Percentiles rank a stretch among this genome's conserved stretches.
phyloP scores from a whole-genome alignment of 2,113 vertebrate genomes.

The Lagopus muta region DNA sequence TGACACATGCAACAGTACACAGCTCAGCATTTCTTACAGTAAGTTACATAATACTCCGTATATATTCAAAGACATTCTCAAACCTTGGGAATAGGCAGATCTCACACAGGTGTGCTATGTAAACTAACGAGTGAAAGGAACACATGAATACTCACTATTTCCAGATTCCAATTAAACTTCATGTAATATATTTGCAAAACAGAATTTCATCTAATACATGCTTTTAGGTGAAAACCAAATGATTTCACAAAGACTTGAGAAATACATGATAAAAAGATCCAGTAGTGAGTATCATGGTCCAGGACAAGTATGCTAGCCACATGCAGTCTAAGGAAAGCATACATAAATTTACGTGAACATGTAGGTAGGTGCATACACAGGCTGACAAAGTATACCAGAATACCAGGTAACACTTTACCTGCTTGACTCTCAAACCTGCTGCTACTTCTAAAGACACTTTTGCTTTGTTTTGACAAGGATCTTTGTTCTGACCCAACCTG shows the following conservation, averaged over 20 bases:
- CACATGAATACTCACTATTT: neutral
- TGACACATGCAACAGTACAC: neutral
- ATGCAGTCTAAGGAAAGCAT: neutral
- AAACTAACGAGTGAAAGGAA: neutral
- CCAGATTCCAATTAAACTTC: neutral
- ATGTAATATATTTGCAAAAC: neutral
- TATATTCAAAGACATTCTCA: neutral
- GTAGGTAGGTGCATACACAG: neutral
- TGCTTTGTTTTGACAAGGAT: neutral
- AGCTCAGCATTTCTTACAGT: neutral
- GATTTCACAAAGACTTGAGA: neutral
- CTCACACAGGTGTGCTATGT: neutral
- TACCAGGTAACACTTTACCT: neutral
- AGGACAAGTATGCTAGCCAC: neutral
- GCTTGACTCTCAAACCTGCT: neutral
- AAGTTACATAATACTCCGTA: neutral
- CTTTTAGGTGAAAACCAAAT: neutral
- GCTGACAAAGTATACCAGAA: neutral
- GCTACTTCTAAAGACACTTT: neutral
- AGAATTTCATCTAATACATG: neutral
- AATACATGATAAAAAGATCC: neutral
- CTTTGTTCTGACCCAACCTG: neutral
- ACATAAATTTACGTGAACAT: neutral
- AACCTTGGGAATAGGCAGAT: neutral
- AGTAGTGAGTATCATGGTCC: neutral